Evolutionary conservation across 2,113 vertebrate genomes (phyloP).

Genomic region (Mormyrus lacerda): DNA sequence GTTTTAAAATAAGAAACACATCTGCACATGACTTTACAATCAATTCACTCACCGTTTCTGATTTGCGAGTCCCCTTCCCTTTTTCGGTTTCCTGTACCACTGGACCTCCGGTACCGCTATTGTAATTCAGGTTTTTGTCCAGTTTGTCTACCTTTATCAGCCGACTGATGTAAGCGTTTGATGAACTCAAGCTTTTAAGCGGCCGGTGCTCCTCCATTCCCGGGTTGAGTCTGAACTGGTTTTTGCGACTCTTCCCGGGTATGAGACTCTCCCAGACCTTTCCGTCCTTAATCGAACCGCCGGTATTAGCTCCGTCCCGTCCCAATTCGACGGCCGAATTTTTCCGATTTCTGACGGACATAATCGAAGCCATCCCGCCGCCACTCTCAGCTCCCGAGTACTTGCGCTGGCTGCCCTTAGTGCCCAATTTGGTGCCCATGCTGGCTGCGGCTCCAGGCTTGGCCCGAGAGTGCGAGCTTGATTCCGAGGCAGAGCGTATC

Average conservation of each 20-base stretch:
- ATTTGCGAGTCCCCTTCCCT: constrained; percentile 58
- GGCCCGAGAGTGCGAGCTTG: constrained; percentile 57
- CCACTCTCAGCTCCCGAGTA: constrained; percentile 39
- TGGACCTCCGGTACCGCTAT: constrained; percentile 40
- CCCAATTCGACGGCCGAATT: constrained; percentile 74
- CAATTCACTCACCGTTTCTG: constrained; percentile 69
- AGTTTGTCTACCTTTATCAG: constrained; percentile 91
- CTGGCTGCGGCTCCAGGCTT: constrained; percentile 59
- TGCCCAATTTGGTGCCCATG: constrained; percentile 35
- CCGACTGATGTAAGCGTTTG: constrained; percentile 82
- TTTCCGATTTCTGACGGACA: constrained; percentile 73
- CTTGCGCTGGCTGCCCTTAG: constrained; percentile 63
- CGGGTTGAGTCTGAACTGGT: constrained; percentile 56
- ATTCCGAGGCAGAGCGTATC: constrained; percentile 65
- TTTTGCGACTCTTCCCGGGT: constrained; percentile 77
- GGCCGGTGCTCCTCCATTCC: constrained; percentile 60
- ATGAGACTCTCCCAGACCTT: constrained; percentile 72
- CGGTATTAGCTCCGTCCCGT: constrained; percentile 40
- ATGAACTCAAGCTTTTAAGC: constrained; percentile 56
- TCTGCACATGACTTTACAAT: not conserved
- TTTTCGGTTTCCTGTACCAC: constrained; percentile 62
- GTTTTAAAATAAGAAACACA: not conserved
- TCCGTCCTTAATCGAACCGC: constrained; percentile 50
- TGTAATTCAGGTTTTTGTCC: constrained; percentile 70
- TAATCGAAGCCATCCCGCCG: constrained; percentile 46